Conservation (phyloP, 1,140 invertebrate species). For the Theocolax elegans region DNA sequence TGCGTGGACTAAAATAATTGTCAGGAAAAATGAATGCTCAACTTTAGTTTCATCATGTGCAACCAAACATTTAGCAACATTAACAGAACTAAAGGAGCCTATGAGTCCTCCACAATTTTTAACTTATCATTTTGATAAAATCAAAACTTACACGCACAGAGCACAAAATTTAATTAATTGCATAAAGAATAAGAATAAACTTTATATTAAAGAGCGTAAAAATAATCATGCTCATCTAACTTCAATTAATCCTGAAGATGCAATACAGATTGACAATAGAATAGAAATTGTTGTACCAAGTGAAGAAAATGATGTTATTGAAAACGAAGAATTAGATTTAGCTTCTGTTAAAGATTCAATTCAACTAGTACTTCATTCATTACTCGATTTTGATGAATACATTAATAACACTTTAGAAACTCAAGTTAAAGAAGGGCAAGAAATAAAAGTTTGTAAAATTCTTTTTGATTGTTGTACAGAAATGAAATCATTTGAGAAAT, state of each 20-base stretch:
- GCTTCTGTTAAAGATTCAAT: constrained; percentile 21
- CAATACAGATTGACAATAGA: constrained; percentile 6
- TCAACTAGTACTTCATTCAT: background rate
- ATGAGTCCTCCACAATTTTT: constrained; percentile 19
- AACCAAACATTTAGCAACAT: constrained; percentile 5
- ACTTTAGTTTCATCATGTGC: constrained; percentile 19
- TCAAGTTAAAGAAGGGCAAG: constrained; percentile 16
- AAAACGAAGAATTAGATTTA: constrained; percentile 21
- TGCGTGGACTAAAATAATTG: constrained; percentile 35
- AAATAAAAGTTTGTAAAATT: constrained; percentile 18
- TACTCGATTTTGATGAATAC: constrained; percentile 31
- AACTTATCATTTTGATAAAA: constrained; percentile 12
- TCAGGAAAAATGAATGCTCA: constrained; percentile 6
- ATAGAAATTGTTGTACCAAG: constrained; percentile 14
- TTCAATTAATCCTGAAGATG: background rate
- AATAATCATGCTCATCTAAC: constrained; percentile 17
- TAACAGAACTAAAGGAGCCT: constrained; percentile 6
- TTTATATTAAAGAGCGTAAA: background rate
- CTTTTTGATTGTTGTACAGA: constrained; percentile 33
- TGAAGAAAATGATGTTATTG: constrained; percentile 12
- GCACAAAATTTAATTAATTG: constrained; percentile 12
- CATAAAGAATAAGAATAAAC: constrained; percentile 11
- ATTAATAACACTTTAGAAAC: constrained; percentile 2
- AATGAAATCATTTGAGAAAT: constrained; percentile 26
- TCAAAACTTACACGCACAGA: background rate